Base-by-base conservation (phyloP, 2,797 vertebrate genomes). In the Danio albolineatus region DNA sequence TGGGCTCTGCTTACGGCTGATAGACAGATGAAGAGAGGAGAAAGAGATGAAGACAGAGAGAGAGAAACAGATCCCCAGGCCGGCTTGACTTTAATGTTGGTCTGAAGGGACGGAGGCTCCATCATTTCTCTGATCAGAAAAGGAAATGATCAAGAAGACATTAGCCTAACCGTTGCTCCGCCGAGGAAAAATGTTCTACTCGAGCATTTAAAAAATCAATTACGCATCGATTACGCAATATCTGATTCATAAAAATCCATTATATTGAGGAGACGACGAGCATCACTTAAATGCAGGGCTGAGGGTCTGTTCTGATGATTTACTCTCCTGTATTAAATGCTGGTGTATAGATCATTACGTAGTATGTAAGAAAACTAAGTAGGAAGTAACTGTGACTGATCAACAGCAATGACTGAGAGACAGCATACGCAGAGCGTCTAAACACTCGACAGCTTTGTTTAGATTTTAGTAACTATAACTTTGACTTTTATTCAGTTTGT, bases 1-100 rank as follows among this genome's bases (percentile, higher is more conserved):
- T 28, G 28, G 3, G 28, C 28, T 28, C 28, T 28, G 28, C 77
- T 74, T 67, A 62, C 14, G n/a, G 73, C 71, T 53, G 62, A 69
- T 28, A 10, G 62, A 73, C 17, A 66, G 72, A 69, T 59, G 19
- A 44, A 73, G 53, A 53, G 16, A 65, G 17, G 1, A 56, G 54
- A 56, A 10, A 21, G 54, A 12, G 10, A 53, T n/a, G 64, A 48
- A 64, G 39, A 19, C 16, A 41, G 44, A 62, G 17, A 62, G 46
- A 54, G 41, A 70, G 67, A 78, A 61, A 61, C 73, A 81, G 73
- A 78, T 83, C 79, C 82, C 69, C 84, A 79, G 86, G 83, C 85
- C 81, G 83, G 66, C 70, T 78, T 77, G 73, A 44, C 70, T 79
- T 85, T 83, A 84, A 88, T 82, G 76, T 83, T 16, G 54, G 65